Evolutionary conservation across 2,113 vertebrate genomes (phyloP).

Genomic region (Apus apus): DNA sequence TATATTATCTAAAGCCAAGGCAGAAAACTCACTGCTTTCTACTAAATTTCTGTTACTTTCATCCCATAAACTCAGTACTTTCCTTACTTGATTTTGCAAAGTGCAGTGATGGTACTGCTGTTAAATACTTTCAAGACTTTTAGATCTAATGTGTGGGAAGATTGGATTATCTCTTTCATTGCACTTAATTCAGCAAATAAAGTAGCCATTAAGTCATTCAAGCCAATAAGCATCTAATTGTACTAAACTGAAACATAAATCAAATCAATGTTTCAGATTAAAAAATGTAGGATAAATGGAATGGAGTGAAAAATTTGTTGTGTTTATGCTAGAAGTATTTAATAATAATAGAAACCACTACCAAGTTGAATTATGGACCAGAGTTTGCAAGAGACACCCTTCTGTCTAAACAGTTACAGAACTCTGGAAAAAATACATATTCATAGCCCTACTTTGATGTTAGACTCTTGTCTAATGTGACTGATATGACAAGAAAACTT

Average conservation of each 20-base stretch:
- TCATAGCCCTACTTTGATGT: neutral
- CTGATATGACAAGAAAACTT: constrained; percentile 3
- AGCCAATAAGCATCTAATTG: neutral
- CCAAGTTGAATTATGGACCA: neutral
- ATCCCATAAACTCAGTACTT: neutral
- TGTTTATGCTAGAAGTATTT: neutral
- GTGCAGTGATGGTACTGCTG: neutral
- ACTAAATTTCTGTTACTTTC: neutral
- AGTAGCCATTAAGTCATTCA: neutral
- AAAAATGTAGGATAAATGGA: neutral
- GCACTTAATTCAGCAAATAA: neutral
- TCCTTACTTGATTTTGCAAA: neutral
- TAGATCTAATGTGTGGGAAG: neutral
- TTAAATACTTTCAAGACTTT: neutral
- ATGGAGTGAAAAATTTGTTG: neutral
- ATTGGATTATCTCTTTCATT: neutral
- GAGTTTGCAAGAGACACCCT: neutral
- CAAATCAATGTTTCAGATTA: neutral
- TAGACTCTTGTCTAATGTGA: neutral
- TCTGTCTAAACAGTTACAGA: neutral
- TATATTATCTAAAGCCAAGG: neutral
- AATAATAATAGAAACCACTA: neutral
- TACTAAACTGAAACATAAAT: neutral
- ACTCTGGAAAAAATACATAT: neutral
- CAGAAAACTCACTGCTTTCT: neutral